Evolutionary conservation across 2,888 invertebrate genomes (phyloP), one percentile per base, ranked within the genome.

Genomic region (Thysanoteuthis rhombus): DNA sequence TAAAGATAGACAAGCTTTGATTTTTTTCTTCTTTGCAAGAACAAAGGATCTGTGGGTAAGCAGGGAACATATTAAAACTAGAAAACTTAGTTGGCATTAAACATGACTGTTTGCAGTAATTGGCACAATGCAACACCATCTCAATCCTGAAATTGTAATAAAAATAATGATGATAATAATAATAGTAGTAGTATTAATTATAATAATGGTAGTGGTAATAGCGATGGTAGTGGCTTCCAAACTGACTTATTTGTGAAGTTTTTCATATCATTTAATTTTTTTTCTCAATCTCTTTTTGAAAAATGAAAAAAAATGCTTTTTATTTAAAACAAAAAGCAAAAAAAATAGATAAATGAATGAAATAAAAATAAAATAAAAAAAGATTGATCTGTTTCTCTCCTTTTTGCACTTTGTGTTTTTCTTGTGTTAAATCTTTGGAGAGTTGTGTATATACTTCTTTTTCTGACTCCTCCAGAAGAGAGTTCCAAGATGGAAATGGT

Each of bases 401-500:
- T 28, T 52, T 52, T 52, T 8, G 16, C 58, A 58, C 58, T 25
- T 6, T 58, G 32, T 58, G 25, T 58, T 58, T 32, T 28, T 58
- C 28, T 58, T 58, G 4, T 8, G 42, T 42, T 42, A 42, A 42
- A 42, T n/a, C 42, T 12, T 42, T 42, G 42, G 10, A 8, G 8
- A 58, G 2, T 58, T 58, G 25, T 28, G 8, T 58, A 52, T 52
- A 52, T 25, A 52, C 25, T 52, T 52, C 52, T 52, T 52, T 52
- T n/a, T 75, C 75, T 16, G n/a, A 10, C n/a, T n/a, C 75, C 75
- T 75, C 75, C 75, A 75, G 75, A 75, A 75, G 75, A 75, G 75
- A n/a, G n/a, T 75, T 75, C 75, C n/a, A n/a, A n/a, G 75, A 75
- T 75, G n/a, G 75, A n/a, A n/a, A 75, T 75, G 75, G 75, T 75